Percentiles rank a stretch among this genome's conserved stretches.
These are phyloP conservation scores for Cherax destructor DNA, from an alignment of 1,140 invertebrate genomes.

Conservation along the genomic window DNA sequence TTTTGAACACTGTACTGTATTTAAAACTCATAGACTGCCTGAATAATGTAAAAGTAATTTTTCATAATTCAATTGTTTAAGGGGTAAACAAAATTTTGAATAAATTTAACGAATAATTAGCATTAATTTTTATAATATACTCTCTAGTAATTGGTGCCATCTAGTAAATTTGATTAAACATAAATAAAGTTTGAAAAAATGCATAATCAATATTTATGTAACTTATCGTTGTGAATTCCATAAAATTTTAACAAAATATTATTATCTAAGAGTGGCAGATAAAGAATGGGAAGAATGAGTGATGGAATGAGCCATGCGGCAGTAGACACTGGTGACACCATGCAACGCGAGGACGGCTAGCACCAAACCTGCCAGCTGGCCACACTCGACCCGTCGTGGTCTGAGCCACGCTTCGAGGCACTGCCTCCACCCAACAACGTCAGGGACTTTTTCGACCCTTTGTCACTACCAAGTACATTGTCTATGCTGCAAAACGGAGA, in stretches of 20 bases:
- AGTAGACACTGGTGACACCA: conserved; percentile 54
- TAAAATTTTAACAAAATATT: background rate
- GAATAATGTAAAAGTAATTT: no score
- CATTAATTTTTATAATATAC: background rate
- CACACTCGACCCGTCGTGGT: conserved; percentile 62
- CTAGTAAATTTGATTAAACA: background rate
- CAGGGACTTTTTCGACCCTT: conserved; percentile 67
- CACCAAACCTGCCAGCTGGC: conserved; percentile 69
- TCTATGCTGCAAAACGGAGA: conserved; percentile 70
- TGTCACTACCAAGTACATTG: conserved; percentile 70
- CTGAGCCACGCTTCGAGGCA: conserved; percentile 56
- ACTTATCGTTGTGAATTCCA: background rate
- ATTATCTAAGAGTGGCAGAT: conserved; percentile 19
- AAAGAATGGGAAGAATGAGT: background rate
- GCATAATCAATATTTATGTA: background rate
- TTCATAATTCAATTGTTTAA: no score
- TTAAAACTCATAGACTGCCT: no score
- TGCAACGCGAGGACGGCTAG: conserved; percentile 69
- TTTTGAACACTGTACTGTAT: no score
- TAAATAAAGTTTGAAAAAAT: background rate
- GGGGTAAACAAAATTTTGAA: no score
- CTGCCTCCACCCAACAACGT: conserved; percentile 52
- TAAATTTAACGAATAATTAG: background rate
- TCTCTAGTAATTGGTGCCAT: background rate
- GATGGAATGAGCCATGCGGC: conserved; percentile 55